Evolutionary conservation across 2,888 invertebrate species (phyloP).

Genomic region (Icerya purchasi): DNA sequence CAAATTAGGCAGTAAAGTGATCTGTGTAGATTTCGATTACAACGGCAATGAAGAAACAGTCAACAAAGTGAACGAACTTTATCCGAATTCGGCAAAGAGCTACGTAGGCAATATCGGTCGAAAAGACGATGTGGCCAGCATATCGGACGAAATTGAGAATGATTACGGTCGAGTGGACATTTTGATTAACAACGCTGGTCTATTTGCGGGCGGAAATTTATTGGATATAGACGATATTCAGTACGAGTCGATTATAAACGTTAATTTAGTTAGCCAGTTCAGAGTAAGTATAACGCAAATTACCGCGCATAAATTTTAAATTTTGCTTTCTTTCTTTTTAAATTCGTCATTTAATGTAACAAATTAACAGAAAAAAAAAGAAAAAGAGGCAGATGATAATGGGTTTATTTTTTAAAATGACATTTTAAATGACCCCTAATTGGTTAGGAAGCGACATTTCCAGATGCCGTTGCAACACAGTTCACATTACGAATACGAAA

Average conservation of each 20-base stretch:
- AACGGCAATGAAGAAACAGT: not conserved
- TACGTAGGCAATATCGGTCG: conserved; percentile 14
- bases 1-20: conserved; percentile 13
- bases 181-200: conserved; percentile 16
- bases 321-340: too few species aligned
- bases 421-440: too few species aligned
- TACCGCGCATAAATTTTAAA: too few species aligned
- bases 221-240: conserved; percentile 6
- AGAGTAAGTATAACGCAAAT: conserved; percentile 16
- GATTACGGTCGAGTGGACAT: conserved; percentile 16
- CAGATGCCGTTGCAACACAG: too few species aligned
- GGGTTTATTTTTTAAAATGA: too few species aligned
- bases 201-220: conserved; percentile 8
- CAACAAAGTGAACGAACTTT: not conserved
- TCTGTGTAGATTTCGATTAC: conserved; percentile 4
- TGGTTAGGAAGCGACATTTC: too few species aligned
- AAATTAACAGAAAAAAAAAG: too few species aligned
- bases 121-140: conserved; percentile 8
- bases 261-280: conserved; percentile 15
- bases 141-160: conserved; percentile 7
- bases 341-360: too few species aligned
- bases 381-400: too few species aligned
- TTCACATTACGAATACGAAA: too few species aligned
- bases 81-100: conserved; percentile 2
- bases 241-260: conserved; percentile 9